Evolutionary conservation across 92 coral and sea anemone species (phyloP).

Genomic region (Phymanthus crucifer): DNA sequence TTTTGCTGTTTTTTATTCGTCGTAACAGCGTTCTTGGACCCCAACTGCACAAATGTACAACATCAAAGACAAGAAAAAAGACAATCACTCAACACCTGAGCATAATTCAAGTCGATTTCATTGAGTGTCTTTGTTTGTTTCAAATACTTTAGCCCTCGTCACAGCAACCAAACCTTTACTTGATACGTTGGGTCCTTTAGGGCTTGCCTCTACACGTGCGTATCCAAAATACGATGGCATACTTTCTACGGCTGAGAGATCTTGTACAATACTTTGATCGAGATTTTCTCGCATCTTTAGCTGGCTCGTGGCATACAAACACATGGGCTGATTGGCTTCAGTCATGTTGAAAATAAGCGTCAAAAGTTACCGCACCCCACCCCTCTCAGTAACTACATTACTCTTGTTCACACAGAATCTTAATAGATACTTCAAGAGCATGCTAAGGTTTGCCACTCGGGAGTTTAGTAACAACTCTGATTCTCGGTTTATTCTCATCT

Average conservation of each 20-base stretch:
- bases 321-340: conserved; percentile 20
- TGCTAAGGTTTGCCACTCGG: neutral
- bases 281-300: conserved; percentile 16
- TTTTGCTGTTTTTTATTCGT: neutral
- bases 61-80: conserved; percentile 10
- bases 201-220: conserved; percentile 25
- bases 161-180: neutral
- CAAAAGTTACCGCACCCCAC: neutral
- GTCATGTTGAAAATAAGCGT: conserved; percentile 3
- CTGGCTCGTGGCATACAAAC: conserved; percentile 8
- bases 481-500: neutral
- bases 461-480: neutral
- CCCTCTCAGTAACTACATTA: neutral
- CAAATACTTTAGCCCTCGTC: conserved; percentile 17
- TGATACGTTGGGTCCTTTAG: neutral
- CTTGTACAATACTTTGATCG: neutral
- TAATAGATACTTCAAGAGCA: neutral
- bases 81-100: conserved; percentile 34
- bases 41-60: conserved; percentile 7
- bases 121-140: conserved; percentile 14
- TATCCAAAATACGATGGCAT: neutral
- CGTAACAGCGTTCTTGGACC: neutral
- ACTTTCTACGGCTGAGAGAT: neutral
- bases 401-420: neutral
- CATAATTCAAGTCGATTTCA: neutral